phyloP scores from a whole-genome alignment of 2,888 invertebrate genomes.

The Palloptera scutellata region DNA sequence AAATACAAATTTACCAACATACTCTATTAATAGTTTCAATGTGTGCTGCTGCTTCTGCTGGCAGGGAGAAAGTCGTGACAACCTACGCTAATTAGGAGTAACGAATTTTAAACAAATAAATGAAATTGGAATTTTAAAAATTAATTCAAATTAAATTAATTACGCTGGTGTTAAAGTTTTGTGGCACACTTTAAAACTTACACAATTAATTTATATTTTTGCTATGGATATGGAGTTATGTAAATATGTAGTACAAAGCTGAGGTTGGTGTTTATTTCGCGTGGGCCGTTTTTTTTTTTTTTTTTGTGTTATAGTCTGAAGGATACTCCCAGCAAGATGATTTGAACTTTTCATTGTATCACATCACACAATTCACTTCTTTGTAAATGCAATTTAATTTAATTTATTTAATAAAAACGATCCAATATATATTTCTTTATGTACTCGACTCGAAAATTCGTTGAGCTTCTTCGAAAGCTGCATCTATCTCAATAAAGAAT shows the following conservation, averaged over 20 bases:
- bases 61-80: slow-evolving; percentile 32
- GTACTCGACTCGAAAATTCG: too few relatives aligned
- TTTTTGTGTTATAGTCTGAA: neutral
- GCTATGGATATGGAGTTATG: neutral
- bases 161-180: slow-evolving; percentile 9
- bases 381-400: too few relatives aligned
- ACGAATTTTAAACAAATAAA: slow-evolving; percentile 15
- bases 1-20: too few relatives aligned
- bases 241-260: neutral
- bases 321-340: neutral
- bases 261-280: neutral
- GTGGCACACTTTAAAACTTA: neutral
- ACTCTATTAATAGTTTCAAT: too few relatives aligned
- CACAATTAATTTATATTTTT: neutral
- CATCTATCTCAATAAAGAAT: too few relatives aligned
- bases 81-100: slow-evolving; percentile 30
- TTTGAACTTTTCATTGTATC: neutral
- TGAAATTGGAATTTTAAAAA: neutral
- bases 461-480: too few relatives aligned
- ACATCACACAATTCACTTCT: too few relatives aligned
- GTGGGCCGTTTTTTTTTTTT: neutral
- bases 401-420: too few relatives aligned
- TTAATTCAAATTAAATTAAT: slow-evolving; percentile 8
- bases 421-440: too few relatives aligned
- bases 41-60: slow-evolving; percentile 24